These are phyloP conservation scores for Anguilla anguilla DNA, from an alignment of 2,797 vertebrate genomes.

Conservation along the genomic window DNA sequence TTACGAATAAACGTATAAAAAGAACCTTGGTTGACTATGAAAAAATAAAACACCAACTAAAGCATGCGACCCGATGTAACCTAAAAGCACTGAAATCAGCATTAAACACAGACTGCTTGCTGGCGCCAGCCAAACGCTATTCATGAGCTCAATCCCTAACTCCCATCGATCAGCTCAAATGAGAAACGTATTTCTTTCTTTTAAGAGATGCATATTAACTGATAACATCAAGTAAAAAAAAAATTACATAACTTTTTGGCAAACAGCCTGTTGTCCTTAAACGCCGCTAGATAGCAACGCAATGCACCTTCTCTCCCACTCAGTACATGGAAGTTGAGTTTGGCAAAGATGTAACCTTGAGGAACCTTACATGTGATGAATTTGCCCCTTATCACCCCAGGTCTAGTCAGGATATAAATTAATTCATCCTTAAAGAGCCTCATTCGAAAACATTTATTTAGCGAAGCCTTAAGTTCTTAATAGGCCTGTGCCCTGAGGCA, in stretches of 20 bases:
- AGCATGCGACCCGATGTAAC: background rate
- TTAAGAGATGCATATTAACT: background rate
- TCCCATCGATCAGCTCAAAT: background rate
- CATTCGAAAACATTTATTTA: slow-evolving; percentile 12
- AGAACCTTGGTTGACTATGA: background rate
- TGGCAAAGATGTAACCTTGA: background rate
- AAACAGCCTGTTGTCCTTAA: background rate
- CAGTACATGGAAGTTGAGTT: background rate
- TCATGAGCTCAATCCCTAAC: background rate
- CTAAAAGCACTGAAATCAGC: background rate
- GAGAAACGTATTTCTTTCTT: background rate
- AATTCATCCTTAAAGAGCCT: background rate
- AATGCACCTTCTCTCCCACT: background rate
- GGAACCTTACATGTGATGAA: background rate
- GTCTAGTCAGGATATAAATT: slow-evolving; percentile 18
- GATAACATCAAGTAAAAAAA: background rate
- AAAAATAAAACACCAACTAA: background rate
- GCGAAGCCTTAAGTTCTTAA: slow-evolving; percentile 8
- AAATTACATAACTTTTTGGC: background rate
- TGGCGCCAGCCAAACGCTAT: background rate
- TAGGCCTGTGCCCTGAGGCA: background rate
- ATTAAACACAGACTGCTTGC: background rate
- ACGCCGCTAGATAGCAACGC: background rate
- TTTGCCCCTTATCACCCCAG: background rate
- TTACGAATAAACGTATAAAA: background rate